Conservation (phyloP, 2,888 invertebrate genomes). For the Oxystoma pomonae region DNA sequence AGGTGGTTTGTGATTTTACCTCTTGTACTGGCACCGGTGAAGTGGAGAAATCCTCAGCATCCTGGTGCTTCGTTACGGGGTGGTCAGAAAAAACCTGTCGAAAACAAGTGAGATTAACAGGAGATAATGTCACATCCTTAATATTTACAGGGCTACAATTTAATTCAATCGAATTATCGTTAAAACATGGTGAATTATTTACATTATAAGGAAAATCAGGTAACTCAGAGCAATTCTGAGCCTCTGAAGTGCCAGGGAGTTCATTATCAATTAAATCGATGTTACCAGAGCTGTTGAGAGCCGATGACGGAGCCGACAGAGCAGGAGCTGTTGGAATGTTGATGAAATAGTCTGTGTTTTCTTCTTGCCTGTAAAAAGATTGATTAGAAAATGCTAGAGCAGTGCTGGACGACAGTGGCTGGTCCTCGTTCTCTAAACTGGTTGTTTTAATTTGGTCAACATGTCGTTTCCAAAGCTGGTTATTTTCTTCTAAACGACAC, state of each 20-base stretch:
- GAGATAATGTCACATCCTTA: background rate
- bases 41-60: background rate
- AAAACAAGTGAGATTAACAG: background rate
- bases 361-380: background rate
- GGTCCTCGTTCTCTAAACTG: too few species aligned
- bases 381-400: too few species aligned
- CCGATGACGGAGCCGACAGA: too few species aligned
- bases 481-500: background rate
- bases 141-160: background rate
- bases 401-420: too few species aligned
- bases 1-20: background rate
- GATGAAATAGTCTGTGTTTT: background rate
- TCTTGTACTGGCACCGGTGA: background rate
- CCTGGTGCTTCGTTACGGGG: background rate
- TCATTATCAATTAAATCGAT: too few species aligned
- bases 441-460: background rate
- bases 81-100: background rate
- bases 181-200: too few species aligned
- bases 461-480: background rate
- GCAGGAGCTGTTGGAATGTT: too few species aligned
- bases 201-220: too few species aligned
- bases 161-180: background rate
- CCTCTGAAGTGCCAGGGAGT: too few species aligned
- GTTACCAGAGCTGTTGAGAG: too few species aligned
- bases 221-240: background rate